These are phyloP conservation scores for Tipula unca DNA, from an alignment of 2,888 invertebrate genomes.

Conservation along the genomic window DNA sequence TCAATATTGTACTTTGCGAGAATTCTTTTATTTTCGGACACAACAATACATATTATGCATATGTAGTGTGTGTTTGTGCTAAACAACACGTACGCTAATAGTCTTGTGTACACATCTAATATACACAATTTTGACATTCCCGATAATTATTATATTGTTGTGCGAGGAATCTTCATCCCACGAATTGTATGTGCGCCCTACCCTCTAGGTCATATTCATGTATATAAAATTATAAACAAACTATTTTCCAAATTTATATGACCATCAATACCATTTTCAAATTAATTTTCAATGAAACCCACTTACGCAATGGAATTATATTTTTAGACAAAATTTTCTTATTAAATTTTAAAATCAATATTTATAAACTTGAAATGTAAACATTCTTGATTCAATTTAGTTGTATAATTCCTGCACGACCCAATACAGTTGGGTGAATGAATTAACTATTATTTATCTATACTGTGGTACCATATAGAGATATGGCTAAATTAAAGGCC, in stretches of 20 bases:
- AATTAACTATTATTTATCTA: neutral
- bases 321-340: neutral
- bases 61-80: neutral
- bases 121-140: too few species aligned
- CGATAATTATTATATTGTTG: too few species aligned
- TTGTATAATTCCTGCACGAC: neutral
- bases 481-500: too few species aligned
- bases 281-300: neutral
- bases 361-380: neutral
- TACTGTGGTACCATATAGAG: neutral
- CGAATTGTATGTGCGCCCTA: too few species aligned
- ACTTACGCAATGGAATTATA: neutral
- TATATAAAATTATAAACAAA: neutral
- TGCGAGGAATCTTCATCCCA: too few species aligned
- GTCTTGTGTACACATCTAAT: neutral
- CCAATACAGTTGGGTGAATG: neutral
- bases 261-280: neutral
- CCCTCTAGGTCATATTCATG: too few species aligned
- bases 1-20: neutral
- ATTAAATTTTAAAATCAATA: neutral
- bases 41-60: neutral
- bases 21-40: neutral
- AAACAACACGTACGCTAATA: neutral
- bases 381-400: neutral
- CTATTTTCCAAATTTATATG: neutral